Percentiles rank a stretch among this genome's conserved stretches.
Conservation (phyloP, 2,797 vertebrate species). For the Pseudochromis fuscus region DNA sequence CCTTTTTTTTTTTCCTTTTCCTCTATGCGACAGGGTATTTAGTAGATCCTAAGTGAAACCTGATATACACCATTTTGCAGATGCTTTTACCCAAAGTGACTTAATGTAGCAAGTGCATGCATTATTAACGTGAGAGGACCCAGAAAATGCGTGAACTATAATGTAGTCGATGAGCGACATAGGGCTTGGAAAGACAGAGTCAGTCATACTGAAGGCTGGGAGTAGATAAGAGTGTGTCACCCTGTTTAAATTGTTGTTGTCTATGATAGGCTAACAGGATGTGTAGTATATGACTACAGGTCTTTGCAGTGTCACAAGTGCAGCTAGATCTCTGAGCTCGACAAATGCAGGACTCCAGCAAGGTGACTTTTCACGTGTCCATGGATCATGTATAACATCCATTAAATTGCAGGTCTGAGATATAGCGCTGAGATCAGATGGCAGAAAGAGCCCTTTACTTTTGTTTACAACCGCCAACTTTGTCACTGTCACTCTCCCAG, state of each 20-base stretch:
- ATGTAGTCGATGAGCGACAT: conserved; percentile 35
- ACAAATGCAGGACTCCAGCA: conserved; percentile 59
- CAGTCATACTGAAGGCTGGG: conserved; percentile 41
- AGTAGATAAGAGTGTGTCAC: conserved; percentile 47
- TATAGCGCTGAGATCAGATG: conserved; percentile 57
- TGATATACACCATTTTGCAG: conserved; percentile 44
- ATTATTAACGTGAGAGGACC: conserved; percentile 46
- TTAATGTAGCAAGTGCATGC: conserved; percentile 30
- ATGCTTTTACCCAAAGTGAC: conserved; percentile 59
- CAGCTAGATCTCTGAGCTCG: conserved; percentile 50
- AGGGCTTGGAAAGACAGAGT: conserved; percentile 35
- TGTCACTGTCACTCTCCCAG: conserved; percentile 71
- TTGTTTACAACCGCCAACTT: conserved; percentile 64
- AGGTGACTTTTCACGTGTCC: conserved; percentile 62
- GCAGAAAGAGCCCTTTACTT: conserved; percentile 61
- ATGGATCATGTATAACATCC: conserved; percentile 45
- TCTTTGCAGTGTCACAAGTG: conserved; percentile 42
- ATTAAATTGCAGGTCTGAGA: conserved; percentile 54
- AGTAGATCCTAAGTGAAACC: conserved; percentile 52
- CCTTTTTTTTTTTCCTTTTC: conserved; percentile 17
- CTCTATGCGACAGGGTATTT: conserved; percentile 51
- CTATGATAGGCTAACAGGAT: conserved; percentile 32
- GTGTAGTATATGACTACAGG: conserved; percentile 35
- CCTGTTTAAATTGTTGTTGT: conserved; percentile 48
- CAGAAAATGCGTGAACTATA: conserved; percentile 21